Evolutionary conservation across 2,888 invertebrate species (phyloP), one percentile per base, ranked within the genome.

Genomic region (Allacma fusca): DNA sequence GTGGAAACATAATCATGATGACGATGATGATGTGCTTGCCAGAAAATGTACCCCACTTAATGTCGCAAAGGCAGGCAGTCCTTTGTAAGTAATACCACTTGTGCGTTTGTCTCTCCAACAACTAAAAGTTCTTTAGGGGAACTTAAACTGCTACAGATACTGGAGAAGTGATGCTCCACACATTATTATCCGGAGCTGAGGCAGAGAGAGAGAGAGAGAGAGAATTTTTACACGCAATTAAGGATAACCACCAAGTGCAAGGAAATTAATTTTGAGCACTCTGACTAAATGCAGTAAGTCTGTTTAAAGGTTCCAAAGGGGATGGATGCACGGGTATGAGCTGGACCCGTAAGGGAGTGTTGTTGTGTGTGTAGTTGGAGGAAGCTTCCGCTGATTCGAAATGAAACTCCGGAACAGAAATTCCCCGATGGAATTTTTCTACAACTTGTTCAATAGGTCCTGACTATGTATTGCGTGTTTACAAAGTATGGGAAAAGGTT

Each of bases 1-100:
- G 43, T 70, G 44, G 13, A 70, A 70, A 44, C 50, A 70, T 50
- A 43, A 23, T 70, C 70, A 70, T 50, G 26, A 70, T 29, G 40
- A 70, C 44, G 70, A 70, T 34, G 43, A 69, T 69, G 69, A 43
- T 40, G 21, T 23, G 1, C 23, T 23, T 69, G 69, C 50, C 50
- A 50, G 50, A n/a, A 50, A 50, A 50, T 50, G 7, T 50, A 50
- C 50, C 50, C 50, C 50, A 50, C 50, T 50, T 50, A 50, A 50
- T 50, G 50, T 50, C 50, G 50, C 16, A 50, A 16, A 13, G 50
- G 50, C 50, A 50, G 50, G 50, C 9, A 50, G 50, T 50, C 50
- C 50, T 50, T 13, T 50, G 16, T 50, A 50, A 50, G 9, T 50
- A 50, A 50, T 50, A 50, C 50, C 50, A 62, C 62, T 62, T 23